Evolutionary conservation across 2,888 invertebrate species (phyloP).

Genomic region (Lacanobia wlatinum): DNA sequence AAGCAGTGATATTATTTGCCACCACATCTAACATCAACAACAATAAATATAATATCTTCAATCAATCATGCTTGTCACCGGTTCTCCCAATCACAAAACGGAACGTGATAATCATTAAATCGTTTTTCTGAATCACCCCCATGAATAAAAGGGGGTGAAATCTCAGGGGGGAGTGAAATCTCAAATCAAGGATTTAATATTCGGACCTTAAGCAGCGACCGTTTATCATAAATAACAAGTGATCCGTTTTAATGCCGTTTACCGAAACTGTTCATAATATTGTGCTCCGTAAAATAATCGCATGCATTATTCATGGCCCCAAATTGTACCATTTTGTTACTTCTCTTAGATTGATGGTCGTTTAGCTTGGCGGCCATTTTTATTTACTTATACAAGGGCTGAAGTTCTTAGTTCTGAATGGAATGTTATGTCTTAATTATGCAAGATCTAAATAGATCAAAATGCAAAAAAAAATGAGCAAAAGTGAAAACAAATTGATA

Average conservation of each 20-base stretch:
- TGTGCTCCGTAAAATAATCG: constrained; percentile 66
- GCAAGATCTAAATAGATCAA: too few species aligned
- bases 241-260: constrained; percentile 60
- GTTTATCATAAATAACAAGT: constrained; percentile 62
- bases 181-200: constrained; percentile 43
- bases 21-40: not conserved
- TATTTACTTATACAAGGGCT: not conserved
- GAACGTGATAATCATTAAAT: constrained; percentile 10
- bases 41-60: too few species aligned
- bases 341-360: constrained; percentile 46
- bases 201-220: constrained; percentile 47
- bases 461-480: too few species aligned
- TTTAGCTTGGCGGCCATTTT: constrained; percentile 25
- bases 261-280: constrained; percentile 58
- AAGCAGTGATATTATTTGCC: not conserved
- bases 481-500: too few species aligned
- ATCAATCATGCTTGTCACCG: constrained; percentile 16
- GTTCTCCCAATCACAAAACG: not conserved
- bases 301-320: constrained; percentile 68
- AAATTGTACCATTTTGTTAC: constrained; percentile 56
- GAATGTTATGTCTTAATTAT: not conserved
- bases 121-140: constrained; percentile 3
- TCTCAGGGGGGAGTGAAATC: constrained; percentile 8
- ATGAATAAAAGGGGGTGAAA: constrained; percentile 34
- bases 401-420: not conserved